Base-by-base conservation (phyloP, 2,113 vertebrate species). In the Cavia porcellus region DNA sequence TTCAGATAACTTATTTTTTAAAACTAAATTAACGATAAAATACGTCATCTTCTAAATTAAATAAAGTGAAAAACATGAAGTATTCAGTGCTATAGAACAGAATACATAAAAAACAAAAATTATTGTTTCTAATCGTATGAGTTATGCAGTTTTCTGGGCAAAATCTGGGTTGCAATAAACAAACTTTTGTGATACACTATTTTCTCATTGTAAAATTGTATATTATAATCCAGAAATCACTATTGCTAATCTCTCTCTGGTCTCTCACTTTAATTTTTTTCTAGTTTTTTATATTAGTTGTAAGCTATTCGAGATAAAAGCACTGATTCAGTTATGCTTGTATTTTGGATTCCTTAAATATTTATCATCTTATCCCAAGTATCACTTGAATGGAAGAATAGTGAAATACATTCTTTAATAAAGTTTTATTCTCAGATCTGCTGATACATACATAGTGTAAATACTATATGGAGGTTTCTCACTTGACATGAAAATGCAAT, bases 11-110 rank as follows among this genome's bases (percentile, higher is more conserved):
- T 52, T 57, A 47, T 17, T 88, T 88, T 55, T 80, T 59, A 25
- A 89, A 88, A 50, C 75, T 86, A 83, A 79, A 84, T 89, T 30
- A 90, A 75, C 74, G 20, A 38, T 68, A 85, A 35, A 86, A 7
- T 72, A 32, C 3, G 64, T 80, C 75, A 47, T 42, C 14, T 52
- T 88, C 62, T 85, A 6, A 86, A 74, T 68, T 80, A 79, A 62
- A 89, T 42, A 94, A 84, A 68, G 9, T 64, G 12, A 30, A 72
- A 82, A 94, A 70, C 11, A 61, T 10, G 52, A 90, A 57, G 13
- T 52, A 59, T 19, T 77, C 13, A 86, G 13, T 81, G 11, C 3
- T 59, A 11, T 12, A 72, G 79, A 20, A 66, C 24, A 93, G 22
- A 89, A 30, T 20, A 47, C 47, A 68, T 52, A 15, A 62, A 77